Percentiles rank a stretch among this genome's conserved stretches.
phyloP scores from a whole-genome alignment of 2,797 vertebrate species.

The Tamandua tetradactyla region DNA sequence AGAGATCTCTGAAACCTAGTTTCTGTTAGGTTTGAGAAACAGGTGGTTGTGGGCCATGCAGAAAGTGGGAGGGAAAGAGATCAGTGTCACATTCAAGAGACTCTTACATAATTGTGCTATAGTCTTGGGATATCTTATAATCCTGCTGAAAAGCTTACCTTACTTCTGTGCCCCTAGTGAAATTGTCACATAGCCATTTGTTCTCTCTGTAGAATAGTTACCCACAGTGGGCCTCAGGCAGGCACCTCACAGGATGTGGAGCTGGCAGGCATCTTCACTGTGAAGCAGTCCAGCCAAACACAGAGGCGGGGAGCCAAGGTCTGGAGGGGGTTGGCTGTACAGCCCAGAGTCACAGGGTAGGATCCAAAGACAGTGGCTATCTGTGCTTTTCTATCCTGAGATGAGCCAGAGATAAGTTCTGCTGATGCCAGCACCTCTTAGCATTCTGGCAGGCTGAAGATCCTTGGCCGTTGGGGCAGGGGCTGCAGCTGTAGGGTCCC shows the following conservation, averaged over 20 bases:
- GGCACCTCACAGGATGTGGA: not conserved
- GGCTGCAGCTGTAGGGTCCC: not conserved
- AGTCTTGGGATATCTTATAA: slow-evolving; percentile 20
- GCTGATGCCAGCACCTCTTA: not conserved
- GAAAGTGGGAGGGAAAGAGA: not conserved
- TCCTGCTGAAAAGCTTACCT: not conserved
- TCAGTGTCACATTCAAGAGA: slow-evolving; percentile 46
- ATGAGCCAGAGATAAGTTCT: not conserved
- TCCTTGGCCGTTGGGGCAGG: not conserved
- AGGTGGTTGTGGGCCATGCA: slow-evolving; percentile 26
- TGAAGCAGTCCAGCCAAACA: not conserved
- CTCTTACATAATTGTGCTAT: slow-evolving; percentile 59
- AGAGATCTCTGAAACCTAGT: not conserved
- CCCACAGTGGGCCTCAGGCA: not conserved
- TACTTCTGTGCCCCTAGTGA: not conserved
- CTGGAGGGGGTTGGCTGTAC: not conserved
- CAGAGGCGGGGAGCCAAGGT: fast-evolving
- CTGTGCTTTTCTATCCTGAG: not conserved
- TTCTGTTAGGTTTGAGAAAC: slow-evolving; percentile 16
- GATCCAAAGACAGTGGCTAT: not conserved
- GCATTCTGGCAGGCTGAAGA: not conserved
- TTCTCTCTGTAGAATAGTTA: not conserved
- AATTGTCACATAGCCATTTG: not conserved
- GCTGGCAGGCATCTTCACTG: not conserved
- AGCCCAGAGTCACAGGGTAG: not conserved